These are phyloP conservation scores for Isichthys henryi DNA, from an alignment of 2,113 vertebrate species.

Conservation along the genomic window DNA sequence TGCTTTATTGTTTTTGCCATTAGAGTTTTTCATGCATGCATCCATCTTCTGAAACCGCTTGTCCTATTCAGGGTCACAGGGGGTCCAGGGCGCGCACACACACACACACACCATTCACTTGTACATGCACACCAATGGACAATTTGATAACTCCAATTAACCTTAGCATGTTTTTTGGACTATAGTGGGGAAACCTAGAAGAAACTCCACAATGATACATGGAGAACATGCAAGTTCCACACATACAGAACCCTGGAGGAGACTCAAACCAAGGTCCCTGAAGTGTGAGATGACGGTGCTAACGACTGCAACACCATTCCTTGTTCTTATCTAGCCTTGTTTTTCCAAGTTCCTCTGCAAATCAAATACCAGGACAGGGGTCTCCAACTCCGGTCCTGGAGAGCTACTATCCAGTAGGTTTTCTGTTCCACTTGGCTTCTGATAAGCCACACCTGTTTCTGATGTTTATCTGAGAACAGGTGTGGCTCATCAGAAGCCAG, in stretches of 20 bases:
- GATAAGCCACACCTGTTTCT: too few relatives aligned
- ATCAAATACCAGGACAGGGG: neutral
- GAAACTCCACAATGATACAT: neutral
- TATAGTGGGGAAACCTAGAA: neutral
- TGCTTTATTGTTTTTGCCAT: neutral
- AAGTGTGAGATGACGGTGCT: neutral
- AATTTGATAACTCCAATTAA: too few relatives aligned
- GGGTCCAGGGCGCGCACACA: neutral
- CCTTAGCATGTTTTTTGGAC: too few relatives aligned
- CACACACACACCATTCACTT: neutral
- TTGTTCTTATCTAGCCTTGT: neutral
- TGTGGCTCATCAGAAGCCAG: too few relatives aligned
- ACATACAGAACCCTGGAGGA: neutral
- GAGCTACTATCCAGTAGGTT: too few relatives aligned
- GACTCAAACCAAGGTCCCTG: neutral
- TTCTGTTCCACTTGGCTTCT: too few relatives aligned
- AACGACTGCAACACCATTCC: neutral
- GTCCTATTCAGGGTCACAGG: neutral
- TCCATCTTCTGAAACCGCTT: neutral
- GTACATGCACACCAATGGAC: neutral
- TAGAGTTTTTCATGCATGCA: neutral
- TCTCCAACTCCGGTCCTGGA: too few relatives aligned
- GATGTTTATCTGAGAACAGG: too few relatives aligned
- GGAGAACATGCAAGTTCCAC: neutral
- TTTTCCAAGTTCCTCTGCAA: neutral